Evolutionary conservation across 1,140 invertebrate species (phyloP), one percentile per base, ranked within the genome.

Genomic region (Drosophila punjabiensis): DNA sequence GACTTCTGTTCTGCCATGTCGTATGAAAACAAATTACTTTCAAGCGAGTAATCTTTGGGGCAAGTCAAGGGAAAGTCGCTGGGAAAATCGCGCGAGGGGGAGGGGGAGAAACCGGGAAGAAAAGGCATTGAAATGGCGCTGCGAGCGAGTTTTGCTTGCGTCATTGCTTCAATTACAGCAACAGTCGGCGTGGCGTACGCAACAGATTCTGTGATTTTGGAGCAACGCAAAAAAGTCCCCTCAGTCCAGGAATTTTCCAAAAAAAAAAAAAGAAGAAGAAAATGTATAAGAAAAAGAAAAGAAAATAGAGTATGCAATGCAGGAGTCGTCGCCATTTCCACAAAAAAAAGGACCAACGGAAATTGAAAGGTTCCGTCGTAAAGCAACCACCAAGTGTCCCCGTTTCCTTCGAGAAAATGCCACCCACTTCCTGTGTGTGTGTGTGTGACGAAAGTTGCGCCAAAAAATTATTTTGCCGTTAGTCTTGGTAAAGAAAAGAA

Each of bases 161-260:
- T 90, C 86, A 90, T 86, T 82, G 76, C 86, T 82, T 82, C 79
- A 86, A 90, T 86, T 80, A 86, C 71, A 79, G 68, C 60, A 73
- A 48, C 75, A 79, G 41, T 50, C 55, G 70, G 18, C 61, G 37
- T 14, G 50, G 55, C 48, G 32, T 37, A 66, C 28, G 76, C 62
- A 76, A 76, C 70, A 76, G 55, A 71, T 71, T 71, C 64, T 7
- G 20, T 18, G 45, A 52, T 69, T 65, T 65, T 16, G 16, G 13
- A 1, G 32, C 11, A 9, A 35, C 1, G 16, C 16, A 1, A 35
- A n/a, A 6, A 8, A 20, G 13, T n/a, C n/a, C n/a, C 11, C 24
- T 14, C 14, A 28, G 48, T 8, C 28, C 35, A 8, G 18, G 53
- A 56, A 37, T 68, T 61, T 32, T 1, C 45, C 20, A 5, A 6